These are phyloP conservation scores for Elysia crispata DNA, from an alignment of 2,888 invertebrate species.

Conservation along the genomic window DNA sequence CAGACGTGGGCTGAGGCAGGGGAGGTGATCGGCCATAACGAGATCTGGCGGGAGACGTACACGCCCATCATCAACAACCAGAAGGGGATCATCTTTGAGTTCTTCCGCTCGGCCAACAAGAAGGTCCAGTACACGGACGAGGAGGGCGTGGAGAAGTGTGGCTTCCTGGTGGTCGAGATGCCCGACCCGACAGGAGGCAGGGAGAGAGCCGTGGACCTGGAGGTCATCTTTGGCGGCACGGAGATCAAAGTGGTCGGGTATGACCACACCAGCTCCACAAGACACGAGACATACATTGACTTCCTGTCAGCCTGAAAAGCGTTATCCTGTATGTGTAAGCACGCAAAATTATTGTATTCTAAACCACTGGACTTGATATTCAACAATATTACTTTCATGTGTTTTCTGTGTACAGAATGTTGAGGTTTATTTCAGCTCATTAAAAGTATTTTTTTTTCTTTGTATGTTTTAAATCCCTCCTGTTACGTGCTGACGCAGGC, in stretches of 20 bases:
- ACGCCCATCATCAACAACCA: slow-evolving; percentile 73
- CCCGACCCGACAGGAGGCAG: slow-evolving; percentile 71
- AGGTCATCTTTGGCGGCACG: slow-evolving; percentile 72
- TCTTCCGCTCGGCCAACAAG: slow-evolving; percentile 63
- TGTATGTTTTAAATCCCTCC: too few relatives aligned
- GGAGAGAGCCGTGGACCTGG: slow-evolving; percentile 70
- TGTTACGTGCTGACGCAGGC: too few relatives aligned
- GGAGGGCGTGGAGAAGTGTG: slow-evolving; percentile 70
- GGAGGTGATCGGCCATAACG: slow-evolving; percentile 71
- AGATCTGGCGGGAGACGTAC: slow-evolving; percentile 72
- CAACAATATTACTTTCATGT: too few relatives aligned
- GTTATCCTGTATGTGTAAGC: background rate
- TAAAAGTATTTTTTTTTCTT: too few relatives aligned
- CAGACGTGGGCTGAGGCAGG: slow-evolving; percentile 71
- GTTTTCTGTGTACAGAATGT: too few relatives aligned
- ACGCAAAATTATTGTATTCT: too few relatives aligned
- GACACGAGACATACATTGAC: slow-evolving; percentile 70
- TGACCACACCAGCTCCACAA: slow-evolving; percentile 70
- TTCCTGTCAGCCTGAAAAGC: slow-evolving; percentile 58
- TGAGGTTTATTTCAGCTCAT: too few relatives aligned
- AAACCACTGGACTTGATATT: too few relatives aligned
- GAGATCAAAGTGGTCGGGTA: slow-evolving; percentile 72
- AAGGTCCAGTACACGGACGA: slow-evolving; percentile 70
- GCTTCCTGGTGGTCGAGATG: slow-evolving; percentile 71
- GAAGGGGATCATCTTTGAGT: slow-evolving; percentile 72